Base-by-base conservation (phyloP, 2,888 invertebrate species). In the Zaprionus bogoriensis region DNA sequence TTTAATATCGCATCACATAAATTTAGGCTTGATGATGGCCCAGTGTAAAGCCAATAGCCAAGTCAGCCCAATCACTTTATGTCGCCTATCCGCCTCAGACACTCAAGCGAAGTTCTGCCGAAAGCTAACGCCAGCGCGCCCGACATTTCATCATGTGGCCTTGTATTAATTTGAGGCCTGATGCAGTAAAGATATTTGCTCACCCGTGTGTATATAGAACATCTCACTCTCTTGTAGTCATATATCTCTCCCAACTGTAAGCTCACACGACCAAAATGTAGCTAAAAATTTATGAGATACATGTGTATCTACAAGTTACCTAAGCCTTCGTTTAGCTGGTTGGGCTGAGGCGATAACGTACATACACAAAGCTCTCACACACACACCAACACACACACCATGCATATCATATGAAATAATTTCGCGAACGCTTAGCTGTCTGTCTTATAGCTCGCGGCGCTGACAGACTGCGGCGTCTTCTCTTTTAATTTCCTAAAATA, bases 401-500 rank as follows among this genome's bases (percentile, higher is more conserved):
- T 57, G 45, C 51, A 69, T 57, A 64, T 61, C 51, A 44, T 48
- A 52, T 67, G 52, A 59, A 64, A 45, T 62, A 79, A 78, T 67
- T 63, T 39, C 54, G 63, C 67, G 48, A 46, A 41, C 30, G 32
- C n/a, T 19, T 23, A 3, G 25, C 45, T 27, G 54, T 10, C 44
- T 32, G 47, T 42, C 46, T 20, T 36, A 22, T 10, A n/a, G 41
- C 50, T 54, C 52, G 42, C 53, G 51, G 54, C 61, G 60, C 10
- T 55, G 75, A 67, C 75, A 58, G 44, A 32, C 59, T 22, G 47
- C 27, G 32, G 47, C 38, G 25, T 50, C 42, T 54, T 63, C 54
- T 39, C 59, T 74, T 70, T 77, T 69, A 77, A 70, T 75, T 65
- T 48, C 53, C 68, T 69, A 61, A 70, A 67, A 71, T 71, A 72